Base-by-base conservation (phyloP, 2,797 vertebrate genomes). In the Hypotaenidia okinawae region DNA sequence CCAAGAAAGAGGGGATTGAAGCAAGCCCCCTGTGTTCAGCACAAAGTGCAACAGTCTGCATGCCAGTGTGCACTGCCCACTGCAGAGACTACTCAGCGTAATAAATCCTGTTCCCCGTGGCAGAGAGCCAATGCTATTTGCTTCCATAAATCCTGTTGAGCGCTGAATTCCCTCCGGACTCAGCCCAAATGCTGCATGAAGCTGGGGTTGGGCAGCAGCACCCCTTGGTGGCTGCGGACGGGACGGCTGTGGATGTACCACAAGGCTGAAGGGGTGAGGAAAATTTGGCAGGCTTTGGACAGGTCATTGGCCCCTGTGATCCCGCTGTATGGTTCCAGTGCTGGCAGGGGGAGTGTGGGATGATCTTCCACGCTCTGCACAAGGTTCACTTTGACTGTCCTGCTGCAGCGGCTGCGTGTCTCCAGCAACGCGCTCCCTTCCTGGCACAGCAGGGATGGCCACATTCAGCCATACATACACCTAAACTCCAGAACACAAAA, bases 21-120 rank as follows among this genome's bases (percentile, higher is more conserved):
- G 45, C 6, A 58, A 84, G 52, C 28, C 33, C 16, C 2, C 24
- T 92, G 39, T 2, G 0, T 32, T 73, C 61, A 77, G 13, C 39
- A 39, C 75, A 25, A 13, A 8, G 35, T 24, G 27, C 37, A 51
- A 87, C n/a, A 43, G 7, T 21, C 62, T 52, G 5, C 23, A 41
- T 0, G 1, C 30, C 3, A 0, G 16, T 8, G 54, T 41, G 35
- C n/a, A 32, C 10, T 55, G 49, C 33, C 5, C 11, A 27, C 28
- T 63, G 45, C 30, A 57, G 47, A 61, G 47, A 41, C 32, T 13
- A 49, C 43, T 47, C 39, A 39, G 80, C 37, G 35, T 49, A 66
- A 70, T 30, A 75, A 59, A 57, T 68, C 41, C 67, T 61, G 35
- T 41, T 90, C 25, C 70, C 54, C 0, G 0, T 4, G 74, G 49